phyloP scores from a whole-genome alignment of 2,797 vertebrate genomes.

The Acanthis flammea region DNA sequence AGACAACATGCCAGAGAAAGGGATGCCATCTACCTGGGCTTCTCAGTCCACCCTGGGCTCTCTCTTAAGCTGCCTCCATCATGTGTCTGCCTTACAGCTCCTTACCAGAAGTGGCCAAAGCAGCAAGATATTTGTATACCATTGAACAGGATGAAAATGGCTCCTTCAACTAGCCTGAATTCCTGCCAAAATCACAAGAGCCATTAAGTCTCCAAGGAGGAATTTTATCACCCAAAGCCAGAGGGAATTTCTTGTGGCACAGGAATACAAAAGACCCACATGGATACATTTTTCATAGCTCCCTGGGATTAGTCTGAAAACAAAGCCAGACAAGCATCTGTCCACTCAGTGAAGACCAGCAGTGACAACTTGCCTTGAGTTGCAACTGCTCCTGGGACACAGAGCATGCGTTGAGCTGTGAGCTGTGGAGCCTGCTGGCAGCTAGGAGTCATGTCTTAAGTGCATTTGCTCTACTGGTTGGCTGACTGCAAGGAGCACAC shows the following conservation, averaged over 20 bases:
- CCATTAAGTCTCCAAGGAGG: not conserved
- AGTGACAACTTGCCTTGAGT: not conserved
- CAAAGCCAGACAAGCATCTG: not conserved
- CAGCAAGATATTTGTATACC: not conserved
- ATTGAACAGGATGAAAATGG: not conserved
- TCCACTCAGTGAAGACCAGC: not conserved
- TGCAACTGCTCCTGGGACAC: not conserved
- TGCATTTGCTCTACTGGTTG: not conserved
- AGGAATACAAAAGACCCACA: not conserved
- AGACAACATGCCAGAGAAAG: not conserved
- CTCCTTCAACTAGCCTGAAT: not conserved
- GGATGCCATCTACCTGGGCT: not conserved
- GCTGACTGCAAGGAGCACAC: not conserved
- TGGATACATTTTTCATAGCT: not conserved
- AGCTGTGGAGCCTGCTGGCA: not conserved
- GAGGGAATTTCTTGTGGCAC: not conserved
- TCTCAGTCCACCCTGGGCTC: not conserved
- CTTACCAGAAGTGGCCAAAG: not conserved
- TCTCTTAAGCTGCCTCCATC: not conserved
- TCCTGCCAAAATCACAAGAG: not conserved
- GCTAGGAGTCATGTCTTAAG: not conserved
- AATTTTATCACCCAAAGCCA: conserved; percentile 1
- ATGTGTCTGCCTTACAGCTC: not conserved
- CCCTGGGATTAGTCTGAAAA: not conserved
- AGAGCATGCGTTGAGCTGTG: not conserved